These are phyloP conservation scores for Myrmophylax atrothorax DNA, from an alignment of 2,113 vertebrate genomes.

Conservation along the genomic window DNA sequence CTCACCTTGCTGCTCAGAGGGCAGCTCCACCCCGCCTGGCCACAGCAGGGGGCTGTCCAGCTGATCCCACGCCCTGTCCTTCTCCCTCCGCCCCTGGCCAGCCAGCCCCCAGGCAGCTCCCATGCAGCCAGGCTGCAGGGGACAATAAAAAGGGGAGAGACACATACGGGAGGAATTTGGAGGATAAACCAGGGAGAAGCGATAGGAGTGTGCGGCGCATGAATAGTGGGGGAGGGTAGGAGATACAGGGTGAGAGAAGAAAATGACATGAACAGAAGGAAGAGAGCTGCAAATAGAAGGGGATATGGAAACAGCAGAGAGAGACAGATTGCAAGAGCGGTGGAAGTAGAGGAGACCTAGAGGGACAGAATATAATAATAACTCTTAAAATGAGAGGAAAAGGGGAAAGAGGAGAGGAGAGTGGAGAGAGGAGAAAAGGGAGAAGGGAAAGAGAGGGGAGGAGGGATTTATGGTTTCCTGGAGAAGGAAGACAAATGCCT, in stretches of 20 bases:
- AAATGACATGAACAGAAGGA: conserved; percentile 71
- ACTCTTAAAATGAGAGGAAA: neutral
- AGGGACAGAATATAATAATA: conserved; percentile 58
- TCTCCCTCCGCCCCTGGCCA: neutral
- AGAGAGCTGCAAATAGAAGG: conserved; percentile 63
- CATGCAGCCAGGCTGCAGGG: accelerated
- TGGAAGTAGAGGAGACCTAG: conserved; percentile 57
- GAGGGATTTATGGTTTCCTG: neutral
- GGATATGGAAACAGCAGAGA: conserved; percentile 64
- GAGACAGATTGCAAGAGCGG: conserved; percentile 48
- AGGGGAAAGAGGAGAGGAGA: neutral
- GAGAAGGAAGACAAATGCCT: neutral
- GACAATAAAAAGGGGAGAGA: neutral
- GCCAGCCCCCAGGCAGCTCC: neutral
- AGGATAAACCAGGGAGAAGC: conserved; percentile 23
- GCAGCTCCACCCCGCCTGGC: neutral
- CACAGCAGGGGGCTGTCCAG: accelerated
- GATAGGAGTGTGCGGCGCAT: neutral
- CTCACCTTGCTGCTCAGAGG: neutral
- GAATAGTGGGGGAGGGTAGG: conserved; percentile 55
- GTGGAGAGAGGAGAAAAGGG: neutral
- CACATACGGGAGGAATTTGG: neutral
- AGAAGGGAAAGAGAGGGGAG: neutral
- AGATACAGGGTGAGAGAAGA: conserved; percentile 64
- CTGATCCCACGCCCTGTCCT: neutral